Evolutionary conservation across 2,888 invertebrate species (phyloP).

Genomic region (Paralinhomoeus sp.): DNA sequence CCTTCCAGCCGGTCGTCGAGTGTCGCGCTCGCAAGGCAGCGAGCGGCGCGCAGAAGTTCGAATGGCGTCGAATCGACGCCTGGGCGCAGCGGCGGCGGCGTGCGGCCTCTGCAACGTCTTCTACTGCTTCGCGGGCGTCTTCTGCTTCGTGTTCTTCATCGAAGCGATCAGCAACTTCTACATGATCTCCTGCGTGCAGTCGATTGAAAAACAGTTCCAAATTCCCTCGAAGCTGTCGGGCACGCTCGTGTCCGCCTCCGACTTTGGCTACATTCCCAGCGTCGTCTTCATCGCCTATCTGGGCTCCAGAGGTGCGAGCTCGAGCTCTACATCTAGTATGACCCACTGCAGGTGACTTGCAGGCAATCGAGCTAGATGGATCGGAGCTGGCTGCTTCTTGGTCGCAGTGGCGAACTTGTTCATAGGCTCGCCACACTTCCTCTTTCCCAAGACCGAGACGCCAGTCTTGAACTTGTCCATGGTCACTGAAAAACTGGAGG

Average conservation of each 20-base stretch:
- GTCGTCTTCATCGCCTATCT: slow-evolving; percentile 22
- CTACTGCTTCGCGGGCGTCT: slow-evolving; percentile 14
- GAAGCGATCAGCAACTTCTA: slow-evolving; percentile 25
- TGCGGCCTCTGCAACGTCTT: background rate
- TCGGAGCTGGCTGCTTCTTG: slow-evolving; percentile 22
- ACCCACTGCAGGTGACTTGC: too few relatives aligned
- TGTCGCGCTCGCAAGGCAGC: too few relatives aligned
- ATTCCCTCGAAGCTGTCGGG: slow-evolving; percentile 21
- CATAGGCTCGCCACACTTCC: slow-evolving; percentile 19
- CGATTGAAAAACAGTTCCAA: slow-evolving; percentile 24
- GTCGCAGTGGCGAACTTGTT: slow-evolving; percentile 21
- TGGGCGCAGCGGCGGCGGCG: background rate
- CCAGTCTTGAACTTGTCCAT: background rate
- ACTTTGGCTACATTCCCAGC: slow-evolving; percentile 22
- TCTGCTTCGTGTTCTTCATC: slow-evolving; percentile 21
- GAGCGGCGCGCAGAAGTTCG: too few relatives aligned
- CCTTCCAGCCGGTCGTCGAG: too few relatives aligned
- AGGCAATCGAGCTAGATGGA: slow-evolving; percentile 11
- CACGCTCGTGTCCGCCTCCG: slow-evolving; percentile 23
- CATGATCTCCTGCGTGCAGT: slow-evolving; percentile 22
- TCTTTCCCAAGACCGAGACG: slow-evolving; percentile 11
- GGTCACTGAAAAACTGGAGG: background rate
- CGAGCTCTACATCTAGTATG: too few relatives aligned
- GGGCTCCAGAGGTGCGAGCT: slow-evolving; percentile 12
- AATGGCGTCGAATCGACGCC: too few relatives aligned